Base-by-base conservation (phyloP, 2,888 invertebrate genomes). In the Margaritifera margaritifera region DNA sequence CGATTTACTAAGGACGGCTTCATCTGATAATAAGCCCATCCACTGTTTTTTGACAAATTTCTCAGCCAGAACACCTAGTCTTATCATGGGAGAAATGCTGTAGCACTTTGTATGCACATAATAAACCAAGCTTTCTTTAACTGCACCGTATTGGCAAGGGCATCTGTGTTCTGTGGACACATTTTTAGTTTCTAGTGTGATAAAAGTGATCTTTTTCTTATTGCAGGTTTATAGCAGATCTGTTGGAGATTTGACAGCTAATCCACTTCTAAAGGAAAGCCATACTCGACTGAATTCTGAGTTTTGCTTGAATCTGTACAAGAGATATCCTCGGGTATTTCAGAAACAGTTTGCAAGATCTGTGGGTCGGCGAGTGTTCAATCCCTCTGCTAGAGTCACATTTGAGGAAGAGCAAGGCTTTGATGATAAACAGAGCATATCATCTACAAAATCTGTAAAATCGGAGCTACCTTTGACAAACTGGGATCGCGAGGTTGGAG, bases 291-390 rank as follows among this genome's bases (percentile, higher is more conserved):
- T 72, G 1, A 66, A 71, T 53, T 73, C 78, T 15, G 67, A 76
- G 31, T 80, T 79, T 51, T 78, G 75, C 59, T 66, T 74, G 52
- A 75, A 74, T 6, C 71, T 82, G 52, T 73, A 74, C 55, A 69
- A 72, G 57, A 77, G 74, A 52, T 82, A 81, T 62, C 80, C 82
- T 15, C 71, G 76, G 55, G 75, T 78, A 59, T 81, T 80, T 54
- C 72, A 72, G 15, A 66, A 72, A 59, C 63, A 63, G n/a, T 60
- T 68, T 52, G 59, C 70, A 22, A 64, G 77, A 27, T 66, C 72
- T 11, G 59, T 67, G 31, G 71, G 72, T 8, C 61, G 79, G 20
- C 67, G 66, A 66, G 42, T 81, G 53, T 81, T 81, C 22, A 79
- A 75, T 61, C 74, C 79, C 2, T 69, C 74, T 8, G 69, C 68